A percentile compares a stretch with the other conserved stretches of the same genome.
phyloP scores from a whole-genome alignment of 2,888 invertebrate species.

The Acrobasis repandana region DNA sequence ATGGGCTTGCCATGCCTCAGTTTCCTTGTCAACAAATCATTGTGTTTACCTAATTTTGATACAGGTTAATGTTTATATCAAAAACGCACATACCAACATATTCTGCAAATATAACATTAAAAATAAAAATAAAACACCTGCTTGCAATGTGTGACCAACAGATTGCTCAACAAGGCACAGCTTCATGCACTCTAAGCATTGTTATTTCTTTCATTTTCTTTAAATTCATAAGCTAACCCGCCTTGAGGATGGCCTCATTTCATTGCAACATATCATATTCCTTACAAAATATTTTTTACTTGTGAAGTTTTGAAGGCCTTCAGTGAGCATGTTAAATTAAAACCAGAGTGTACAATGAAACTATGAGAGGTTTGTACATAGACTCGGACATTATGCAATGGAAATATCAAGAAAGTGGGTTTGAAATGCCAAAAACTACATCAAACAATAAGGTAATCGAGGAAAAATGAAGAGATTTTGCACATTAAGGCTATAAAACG shows the following conservation, averaged over 20 bases:
- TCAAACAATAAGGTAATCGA: not conserved
- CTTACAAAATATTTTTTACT: not conserved
- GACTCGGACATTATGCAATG: not conserved
- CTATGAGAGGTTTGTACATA: not conserved
- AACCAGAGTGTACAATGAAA: not conserved
- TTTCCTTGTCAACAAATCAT: too few species aligned
- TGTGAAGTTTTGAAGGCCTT: not conserved
- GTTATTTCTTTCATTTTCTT: constrained; percentile 25
- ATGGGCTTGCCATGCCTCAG: too few species aligned
- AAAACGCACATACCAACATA: not conserved
- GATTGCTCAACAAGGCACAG: constrained; percentile 26
- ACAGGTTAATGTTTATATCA: too few species aligned
- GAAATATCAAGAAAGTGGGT: not conserved
- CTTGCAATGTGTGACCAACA: constrained; percentile 28
- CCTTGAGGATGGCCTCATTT: constrained; percentile 26
- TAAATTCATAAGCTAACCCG: constrained; percentile 13
- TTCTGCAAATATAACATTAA: not conserved
- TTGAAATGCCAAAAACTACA: not conserved
- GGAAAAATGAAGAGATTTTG: not conserved
- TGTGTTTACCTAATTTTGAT: too few species aligned
- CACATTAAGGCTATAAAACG: not conserved
- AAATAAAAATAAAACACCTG: constrained; percentile 13
- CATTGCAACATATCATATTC: constrained; percentile 9
- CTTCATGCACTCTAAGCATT: constrained; percentile 34
- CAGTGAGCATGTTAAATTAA: not conserved